These are phyloP conservation scores for Trichacis sp. DNA, from an alignment of 2,888 invertebrate genomes.

Conservation along the genomic window DNA sequence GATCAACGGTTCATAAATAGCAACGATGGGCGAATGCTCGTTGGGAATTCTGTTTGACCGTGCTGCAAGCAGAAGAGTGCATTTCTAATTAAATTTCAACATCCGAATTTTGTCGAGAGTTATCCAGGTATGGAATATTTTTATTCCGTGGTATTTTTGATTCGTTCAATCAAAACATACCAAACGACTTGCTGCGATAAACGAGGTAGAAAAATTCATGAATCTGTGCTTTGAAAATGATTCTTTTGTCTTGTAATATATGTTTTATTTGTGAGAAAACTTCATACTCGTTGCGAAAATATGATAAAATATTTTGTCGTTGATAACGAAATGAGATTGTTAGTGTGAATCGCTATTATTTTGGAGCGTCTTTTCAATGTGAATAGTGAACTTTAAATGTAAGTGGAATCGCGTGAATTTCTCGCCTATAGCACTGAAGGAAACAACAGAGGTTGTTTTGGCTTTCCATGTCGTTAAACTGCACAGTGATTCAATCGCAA, in stretches of 20 bases:
- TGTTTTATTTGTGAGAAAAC: background rate
- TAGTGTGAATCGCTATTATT: no score
- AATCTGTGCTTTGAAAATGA: constrained; percentile 1
- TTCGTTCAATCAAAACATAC: constrained; percentile 6
- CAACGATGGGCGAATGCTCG: constrained; percentile 1
- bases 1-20: constrained; percentile 20
- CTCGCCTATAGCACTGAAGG: constrained; percentile 19
- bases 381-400: no score
- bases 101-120: background rate
- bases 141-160: constrained; percentile 14
- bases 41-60: constrained; percentile 12
- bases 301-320: background rate
- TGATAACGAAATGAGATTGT: background rate
- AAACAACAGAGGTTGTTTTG: constrained; percentile 39
- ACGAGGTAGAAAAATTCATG: constrained; percentile 12
- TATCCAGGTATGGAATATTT: constrained; percentile 8
- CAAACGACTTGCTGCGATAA: constrained; percentile 11
- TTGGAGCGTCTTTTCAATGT: no score
- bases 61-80: constrained; percentile 11
- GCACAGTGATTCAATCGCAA: constrained; percentile 48
- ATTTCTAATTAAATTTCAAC: constrained; percentile 26
- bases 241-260: constrained; percentile 1
- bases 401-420: no score
- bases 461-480: constrained; percentile 49
- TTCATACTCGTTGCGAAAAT: no score